Conservation (phyloP, 2,113 vertebrate species). For the Pipa parva region DNA sequence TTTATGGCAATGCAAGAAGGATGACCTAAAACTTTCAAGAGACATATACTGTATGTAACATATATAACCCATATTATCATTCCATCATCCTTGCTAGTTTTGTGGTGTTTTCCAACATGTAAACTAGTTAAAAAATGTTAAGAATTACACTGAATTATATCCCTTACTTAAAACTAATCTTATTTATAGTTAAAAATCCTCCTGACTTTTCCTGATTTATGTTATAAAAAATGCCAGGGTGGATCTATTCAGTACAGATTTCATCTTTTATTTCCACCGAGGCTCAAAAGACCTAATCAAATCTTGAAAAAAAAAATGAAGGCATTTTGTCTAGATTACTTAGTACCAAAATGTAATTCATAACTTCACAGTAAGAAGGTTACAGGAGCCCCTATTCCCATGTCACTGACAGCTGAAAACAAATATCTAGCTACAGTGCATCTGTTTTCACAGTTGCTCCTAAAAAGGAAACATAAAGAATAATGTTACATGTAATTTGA, state of each 20-base stretch:
- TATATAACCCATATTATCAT: neutral
- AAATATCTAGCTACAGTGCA: slow-evolving; percentile 11
- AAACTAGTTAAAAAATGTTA: too few species aligned
- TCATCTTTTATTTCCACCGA: slow-evolving; percentile 5
- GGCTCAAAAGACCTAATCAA: slow-evolving; percentile 15
- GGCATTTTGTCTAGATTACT: slow-evolving; percentile 13
- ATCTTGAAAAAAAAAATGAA: slow-evolving; percentile 6
- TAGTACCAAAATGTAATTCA: slow-evolving; percentile 13
- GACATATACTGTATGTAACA: neutral
- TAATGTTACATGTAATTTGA: slow-evolving; percentile 13
- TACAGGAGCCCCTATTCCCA: slow-evolving; percentile 3
- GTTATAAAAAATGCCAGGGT: neutral
- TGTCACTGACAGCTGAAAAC: slow-evolving; percentile 15
- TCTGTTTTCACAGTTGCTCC: slow-evolving; percentile 16
- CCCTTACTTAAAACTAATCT: neutral
- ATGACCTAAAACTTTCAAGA: neutral
- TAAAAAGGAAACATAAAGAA: slow-evolving; percentile 7
- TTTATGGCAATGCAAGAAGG: too few species aligned
- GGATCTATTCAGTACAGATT: slow-evolving; percentile 1
- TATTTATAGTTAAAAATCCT: neutral
- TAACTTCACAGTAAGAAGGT: slow-evolving; percentile 14
- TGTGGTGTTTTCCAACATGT: too few species aligned
- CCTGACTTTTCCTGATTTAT: neutral
- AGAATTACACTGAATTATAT: neutral
- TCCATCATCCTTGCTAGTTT: too few species aligned